Evolutionary conservation across 2,113 vertebrate species (phyloP).

Genomic region (Sinocyclocheilus anshuiensis): DNA sequence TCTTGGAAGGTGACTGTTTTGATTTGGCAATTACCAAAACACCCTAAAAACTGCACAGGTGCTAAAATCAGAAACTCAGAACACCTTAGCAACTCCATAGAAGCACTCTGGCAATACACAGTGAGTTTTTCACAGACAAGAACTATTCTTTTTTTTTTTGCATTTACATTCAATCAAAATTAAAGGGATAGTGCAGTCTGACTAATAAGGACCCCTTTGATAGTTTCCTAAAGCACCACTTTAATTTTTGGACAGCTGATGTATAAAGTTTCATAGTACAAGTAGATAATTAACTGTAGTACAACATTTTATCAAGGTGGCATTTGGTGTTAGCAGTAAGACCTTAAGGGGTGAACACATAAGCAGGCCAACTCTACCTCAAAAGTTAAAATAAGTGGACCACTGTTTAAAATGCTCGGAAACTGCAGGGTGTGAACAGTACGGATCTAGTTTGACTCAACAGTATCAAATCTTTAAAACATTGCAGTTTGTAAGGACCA

Average conservation of each 20-base stretch:
- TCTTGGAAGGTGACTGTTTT: background rate
- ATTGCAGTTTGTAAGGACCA: background rate
- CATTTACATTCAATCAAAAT: background rate
- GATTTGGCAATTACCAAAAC: background rate
- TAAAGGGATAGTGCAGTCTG: background rate
- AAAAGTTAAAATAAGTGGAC: slow-evolving; percentile 11
- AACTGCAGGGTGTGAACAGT: background rate
- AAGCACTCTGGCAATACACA: background rate
- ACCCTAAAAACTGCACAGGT: background rate
- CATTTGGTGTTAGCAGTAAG: slow-evolving; percentile 8
- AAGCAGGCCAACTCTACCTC: slow-evolving; percentile 22
- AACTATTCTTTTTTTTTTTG: background rate
- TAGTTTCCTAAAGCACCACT: background rate
- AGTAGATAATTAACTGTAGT: background rate
- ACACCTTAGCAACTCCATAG: background rate
- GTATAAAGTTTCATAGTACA: background rate
- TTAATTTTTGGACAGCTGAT: background rate
- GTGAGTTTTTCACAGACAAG: background rate
- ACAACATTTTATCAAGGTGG: background rate
- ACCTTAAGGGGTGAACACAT: background rate
- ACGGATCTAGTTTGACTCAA: slow-evolving; percentile 15
- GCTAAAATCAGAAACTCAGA: background rate
- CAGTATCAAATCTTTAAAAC: background rate
- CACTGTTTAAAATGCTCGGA: slow-evolving; percentile 27
- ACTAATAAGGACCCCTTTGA: background rate